Evolutionary conservation across 2,113 vertebrate genomes (phyloP).

Genomic region (Orcinus orca): DNA sequence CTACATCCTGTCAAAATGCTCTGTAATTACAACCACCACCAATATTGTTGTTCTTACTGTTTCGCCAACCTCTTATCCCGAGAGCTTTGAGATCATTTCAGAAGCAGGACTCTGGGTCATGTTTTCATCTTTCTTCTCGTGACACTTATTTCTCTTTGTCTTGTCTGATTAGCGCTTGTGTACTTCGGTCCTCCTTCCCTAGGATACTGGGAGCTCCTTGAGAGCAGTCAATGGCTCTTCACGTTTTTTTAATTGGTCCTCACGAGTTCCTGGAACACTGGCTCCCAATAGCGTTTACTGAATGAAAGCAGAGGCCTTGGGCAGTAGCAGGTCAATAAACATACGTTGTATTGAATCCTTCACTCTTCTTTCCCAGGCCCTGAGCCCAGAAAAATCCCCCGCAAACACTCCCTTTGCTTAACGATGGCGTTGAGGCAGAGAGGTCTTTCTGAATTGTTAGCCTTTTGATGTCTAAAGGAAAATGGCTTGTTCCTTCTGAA

Average conservation of each 20-base stretch:
- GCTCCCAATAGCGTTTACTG: background rate
- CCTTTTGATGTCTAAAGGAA: background rate
- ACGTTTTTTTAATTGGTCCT: background rate
- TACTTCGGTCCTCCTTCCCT: too few relatives aligned
- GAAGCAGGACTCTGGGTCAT: background rate
- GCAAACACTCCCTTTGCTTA: background rate
- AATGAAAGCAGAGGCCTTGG: background rate
- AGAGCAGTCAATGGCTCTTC: background rate
- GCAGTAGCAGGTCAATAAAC: background rate
- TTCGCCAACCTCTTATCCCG: background rate
- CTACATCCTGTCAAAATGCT: background rate
- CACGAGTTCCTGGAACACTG: rapidly evolving
- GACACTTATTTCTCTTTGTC: background rate
- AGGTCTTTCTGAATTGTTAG: background rate
- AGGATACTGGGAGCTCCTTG: background rate
- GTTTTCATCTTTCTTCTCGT: background rate
- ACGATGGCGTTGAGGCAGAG: background rate
- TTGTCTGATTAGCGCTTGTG: background rate
- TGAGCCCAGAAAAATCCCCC: background rate
- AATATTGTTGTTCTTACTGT: background rate
- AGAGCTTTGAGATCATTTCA: background rate
- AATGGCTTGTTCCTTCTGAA: conserved; percentile 3
- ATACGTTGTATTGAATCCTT: background rate
- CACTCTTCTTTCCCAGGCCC: background rate
- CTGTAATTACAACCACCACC: background rate